Base-by-base conservation (phyloP, 2,888 invertebrate genomes). In the Blastobasis lacticolella region DNA sequence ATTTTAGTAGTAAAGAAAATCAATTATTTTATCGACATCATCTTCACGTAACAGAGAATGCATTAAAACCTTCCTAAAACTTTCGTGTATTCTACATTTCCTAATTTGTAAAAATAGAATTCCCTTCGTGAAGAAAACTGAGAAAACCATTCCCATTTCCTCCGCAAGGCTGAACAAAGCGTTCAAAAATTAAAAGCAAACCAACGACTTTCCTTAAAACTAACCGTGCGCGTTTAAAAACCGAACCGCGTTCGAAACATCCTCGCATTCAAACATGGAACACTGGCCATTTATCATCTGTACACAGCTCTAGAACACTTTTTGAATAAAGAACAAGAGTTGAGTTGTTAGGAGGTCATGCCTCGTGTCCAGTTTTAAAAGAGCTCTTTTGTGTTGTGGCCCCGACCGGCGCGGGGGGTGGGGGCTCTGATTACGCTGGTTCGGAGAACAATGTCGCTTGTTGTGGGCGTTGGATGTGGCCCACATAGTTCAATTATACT, bases 401-500 rank as follows among this genome's bases (percentile, higher is more conserved):
- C 43, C 46, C 43, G 10, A 45, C 71, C 67, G 61, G 65, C 59
- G 67, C 67, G 72, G 70, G 71, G 69, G 61, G 65, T 64, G 69
- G 67, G 62, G 70, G 71, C 67, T 69, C 78, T 62, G 51, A 54
- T 36, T 62, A 61, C 10, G 53, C 61, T 74, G 73, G 79, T 66
- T 63, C 58, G 63, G 59, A 59, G 65, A 66, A 78, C 73, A 78
- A 71, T 71, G 74, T 66, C 67, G 69, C 67, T 66, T 75, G 71
- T 74, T 77, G 85, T 85, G 79, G 86, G 85, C 81, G 85, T 73
- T 69, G 76, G 67, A 66, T 53, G 51, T 81, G 85, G 81, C 85
- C 85, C 80, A 85, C 84, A 83, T 83, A 77, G 76, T 79, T 79
- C 81, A 85, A 85, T 85, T 80, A 81, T 81, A 76, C 74, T 76